Conservation (phyloP, 2,888 invertebrate species). For the Limnephilus rhombicus region DNA sequence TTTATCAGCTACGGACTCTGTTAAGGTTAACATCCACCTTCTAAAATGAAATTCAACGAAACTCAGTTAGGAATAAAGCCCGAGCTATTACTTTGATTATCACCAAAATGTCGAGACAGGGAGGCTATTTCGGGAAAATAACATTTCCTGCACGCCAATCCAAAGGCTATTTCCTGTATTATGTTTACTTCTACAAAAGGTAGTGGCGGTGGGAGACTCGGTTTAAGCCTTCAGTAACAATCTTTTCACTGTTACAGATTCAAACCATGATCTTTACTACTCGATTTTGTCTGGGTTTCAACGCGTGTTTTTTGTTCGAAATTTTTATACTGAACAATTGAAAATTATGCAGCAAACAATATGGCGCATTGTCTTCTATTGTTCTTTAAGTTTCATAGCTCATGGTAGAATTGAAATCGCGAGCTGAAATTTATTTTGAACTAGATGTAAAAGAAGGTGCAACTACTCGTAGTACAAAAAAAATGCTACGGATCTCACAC, state of each 20-base stretch:
- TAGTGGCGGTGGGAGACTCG: background rate
- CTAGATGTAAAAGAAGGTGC: no score
- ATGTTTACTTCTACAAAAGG: background rate
- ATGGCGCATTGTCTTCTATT: no score
- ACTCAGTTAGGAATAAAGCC: background rate
- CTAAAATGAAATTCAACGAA: background rate
- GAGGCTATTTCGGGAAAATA: background rate
- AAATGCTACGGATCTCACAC: background rate
- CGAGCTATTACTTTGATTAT: constrained; percentile 3
- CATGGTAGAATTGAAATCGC: background rate
- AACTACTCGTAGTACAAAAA: no score
- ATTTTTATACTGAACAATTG: no score
- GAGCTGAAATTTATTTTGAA: background rate
- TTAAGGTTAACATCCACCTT: background rate
- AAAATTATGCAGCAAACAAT: no score
- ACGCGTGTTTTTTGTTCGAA: no score
- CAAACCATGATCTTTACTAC: background rate
- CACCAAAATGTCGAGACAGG: constrained; percentile 30
- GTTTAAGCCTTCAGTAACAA: background rate
- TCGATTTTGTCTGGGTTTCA: no score
- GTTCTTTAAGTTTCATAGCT: no score
- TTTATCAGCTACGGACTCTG: no score
- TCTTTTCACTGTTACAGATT: no score
- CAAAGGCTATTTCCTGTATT: background rate
- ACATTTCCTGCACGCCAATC: background rate